Evolutionary conservation across 2,113 vertebrate genomes (phyloP), one percentile per base, ranked within the genome.

Genomic region (Syngnathus floridae): DNA sequence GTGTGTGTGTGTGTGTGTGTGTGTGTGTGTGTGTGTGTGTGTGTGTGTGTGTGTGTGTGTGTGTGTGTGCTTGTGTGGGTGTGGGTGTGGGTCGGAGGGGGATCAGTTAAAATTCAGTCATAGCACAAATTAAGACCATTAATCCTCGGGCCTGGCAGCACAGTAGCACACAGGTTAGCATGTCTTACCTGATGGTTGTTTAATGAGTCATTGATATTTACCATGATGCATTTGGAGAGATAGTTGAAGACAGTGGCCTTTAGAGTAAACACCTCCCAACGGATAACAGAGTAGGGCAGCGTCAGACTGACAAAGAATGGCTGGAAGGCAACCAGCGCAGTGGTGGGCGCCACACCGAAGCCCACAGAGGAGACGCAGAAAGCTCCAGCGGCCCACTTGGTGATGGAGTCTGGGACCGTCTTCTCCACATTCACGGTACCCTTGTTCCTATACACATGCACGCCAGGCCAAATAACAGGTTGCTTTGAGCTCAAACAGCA

Each of bases 241-340:
- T 95, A 96, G 86, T 91, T 97, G 80, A 94, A 95, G 78, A 93
- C 86, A 0, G 82, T 91, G 65, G 93, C 91, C 78, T 89, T 91
- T 67, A 97, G 84, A 2, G 89, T 82, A 61, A 93, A 93, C 49
- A 71, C 86, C 76, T 95, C 94, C 13, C 92, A 91, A 72, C 72
- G 84, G 80, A 92, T 79, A 45, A 96, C 78, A 0, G 95, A 94
- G 73, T 92, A 93, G 0, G 95, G 94, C 9, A 89, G 31, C 0
- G 88, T 83, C 21, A 91, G 71, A 8, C 91, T 92, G 72, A 94
- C 79, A 26, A 98, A 96, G 86, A 96, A 95, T 0, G 92, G 82
- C 59, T 92, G 92, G 78, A 91, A 95, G 40, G 82, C 89, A 1
- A 45, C 88, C 61, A 97, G 45, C 1, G 80, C 70, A 0, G 45